phyloP scores from a whole-genome alignment of 2,113 vertebrate genomes.

The Lucifuga dentata region DNA sequence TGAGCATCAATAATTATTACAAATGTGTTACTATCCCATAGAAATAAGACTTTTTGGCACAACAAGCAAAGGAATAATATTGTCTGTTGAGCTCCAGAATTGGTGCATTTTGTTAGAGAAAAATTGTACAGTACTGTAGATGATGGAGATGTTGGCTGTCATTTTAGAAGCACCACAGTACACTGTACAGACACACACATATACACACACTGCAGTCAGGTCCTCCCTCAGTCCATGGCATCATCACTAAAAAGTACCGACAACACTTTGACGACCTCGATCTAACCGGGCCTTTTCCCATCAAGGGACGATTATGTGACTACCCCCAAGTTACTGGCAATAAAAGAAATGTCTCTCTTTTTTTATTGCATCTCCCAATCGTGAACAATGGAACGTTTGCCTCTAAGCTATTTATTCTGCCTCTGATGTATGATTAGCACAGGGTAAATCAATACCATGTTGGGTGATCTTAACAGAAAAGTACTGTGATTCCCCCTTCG shows the following conservation, averaged over 20 bases:
- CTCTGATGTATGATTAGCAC: constrained; percentile 99
- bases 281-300: constrained; percentile 87
- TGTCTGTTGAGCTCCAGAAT: too few species aligned
- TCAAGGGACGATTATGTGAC: constrained; percentile 93
- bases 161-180: not conserved
- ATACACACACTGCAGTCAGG: not conserved
- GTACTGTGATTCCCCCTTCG: constrained; percentile 70
- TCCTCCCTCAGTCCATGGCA: constrained; percentile 39
- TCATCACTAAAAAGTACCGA: constrained; percentile 74
- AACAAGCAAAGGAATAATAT: too few species aligned
- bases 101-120: too few species aligned
- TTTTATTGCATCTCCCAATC: constrained; percentile 97
- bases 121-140: too few species aligned
- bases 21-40: too few species aligned
- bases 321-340: constrained; percentile 93
- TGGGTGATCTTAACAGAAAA: constrained; percentile 81
- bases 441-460: constrained; percentile 98
- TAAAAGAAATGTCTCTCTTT: constrained; percentile 97
- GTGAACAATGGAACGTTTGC: constrained; percentile 97
- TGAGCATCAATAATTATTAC: too few species aligned
- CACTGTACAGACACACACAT: constrained; percentile 2
- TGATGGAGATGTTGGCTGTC: too few species aligned
- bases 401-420: constrained; percentile 99
- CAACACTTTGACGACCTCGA: constrained; percentile 83
- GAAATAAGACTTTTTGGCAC: too few species aligned